A percentile compares a stretch with the other conserved stretches of the same genome.
phyloP scores from a whole-genome alignment of 2,797 vertebrate species.

The Sebastes umbrosus region DNA sequence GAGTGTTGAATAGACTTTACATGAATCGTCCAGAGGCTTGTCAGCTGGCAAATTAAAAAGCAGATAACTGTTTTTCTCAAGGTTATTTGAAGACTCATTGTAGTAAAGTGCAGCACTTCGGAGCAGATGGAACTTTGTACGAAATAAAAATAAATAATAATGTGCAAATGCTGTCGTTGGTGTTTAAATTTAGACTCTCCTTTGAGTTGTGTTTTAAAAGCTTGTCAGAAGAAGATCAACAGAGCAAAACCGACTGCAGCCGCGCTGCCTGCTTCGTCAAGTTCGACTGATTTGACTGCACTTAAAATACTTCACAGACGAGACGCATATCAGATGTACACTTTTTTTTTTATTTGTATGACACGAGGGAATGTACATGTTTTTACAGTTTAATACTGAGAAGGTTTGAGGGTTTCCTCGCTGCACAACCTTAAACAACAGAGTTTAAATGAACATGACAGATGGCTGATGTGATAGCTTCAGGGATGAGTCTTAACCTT shows the following conservation, averaged over 20 bases:
- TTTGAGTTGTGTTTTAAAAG: conserved; percentile 9
- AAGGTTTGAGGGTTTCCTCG: conserved; percentile 15
- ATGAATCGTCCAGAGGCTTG: conserved; percentile 30
- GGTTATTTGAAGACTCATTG: conserved; percentile 31
- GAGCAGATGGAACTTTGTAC: conserved; percentile 15
- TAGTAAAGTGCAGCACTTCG: neutral
- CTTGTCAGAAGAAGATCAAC: conserved; percentile 8
- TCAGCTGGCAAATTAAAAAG: conserved; percentile 12
- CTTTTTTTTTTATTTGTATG: conserved; percentile 28
- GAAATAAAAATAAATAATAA: conserved; percentile 23
- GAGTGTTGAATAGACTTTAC: conserved; percentile 47
- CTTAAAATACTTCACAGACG: conserved; percentile 2
- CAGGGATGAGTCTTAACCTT: conserved; percentile 49
- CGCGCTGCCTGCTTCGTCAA: neutral
- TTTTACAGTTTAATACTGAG: conserved; percentile 22
- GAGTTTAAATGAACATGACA: conserved; percentile 47
- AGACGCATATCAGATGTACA: neutral
- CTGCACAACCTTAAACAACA: conserved; percentile 15
- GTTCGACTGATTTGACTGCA: conserved; percentile 1
- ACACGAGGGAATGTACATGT: conserved; percentile 8
- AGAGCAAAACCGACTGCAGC: neutral
- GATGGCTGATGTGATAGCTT: conserved; percentile 45
- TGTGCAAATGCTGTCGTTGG: neutral
- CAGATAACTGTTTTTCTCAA: conserved; percentile 38
- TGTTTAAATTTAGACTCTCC: conserved; percentile 40